Evolutionary conservation across 2,797 vertebrate species (phyloP).

Genomic region (Gobio occitaniae): DNA sequence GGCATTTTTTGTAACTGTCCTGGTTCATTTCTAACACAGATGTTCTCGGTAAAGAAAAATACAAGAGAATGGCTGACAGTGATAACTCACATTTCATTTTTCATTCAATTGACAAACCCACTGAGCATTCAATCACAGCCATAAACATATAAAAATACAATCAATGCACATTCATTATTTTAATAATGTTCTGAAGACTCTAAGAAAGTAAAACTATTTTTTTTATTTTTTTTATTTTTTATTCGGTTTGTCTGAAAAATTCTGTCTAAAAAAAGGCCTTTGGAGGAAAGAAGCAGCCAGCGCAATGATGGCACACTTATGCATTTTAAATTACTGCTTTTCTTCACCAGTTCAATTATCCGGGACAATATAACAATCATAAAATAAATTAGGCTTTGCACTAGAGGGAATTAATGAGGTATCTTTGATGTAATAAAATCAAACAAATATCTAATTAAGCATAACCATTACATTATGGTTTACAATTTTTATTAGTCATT

Average conservation of each 20-base stretch:
- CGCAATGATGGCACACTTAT: slow-evolving; percentile 26
- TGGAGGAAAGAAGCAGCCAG: slow-evolving; percentile 28
- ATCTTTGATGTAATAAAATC: slow-evolving; percentile 47
- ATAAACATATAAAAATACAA: slow-evolving; percentile 42
- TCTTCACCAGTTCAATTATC: slow-evolving; percentile 52
- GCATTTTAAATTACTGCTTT: slow-evolving; percentile 53
- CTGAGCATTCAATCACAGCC: slow-evolving; percentile 12
- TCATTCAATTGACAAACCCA: slow-evolving; percentile 9
- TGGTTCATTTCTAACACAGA: not conserved
- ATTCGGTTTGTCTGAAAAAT: not conserved
- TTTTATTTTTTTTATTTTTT: too few species aligned
- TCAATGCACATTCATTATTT: slow-evolving; percentile 20
- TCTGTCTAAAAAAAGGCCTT: slow-evolving; percentile 5
- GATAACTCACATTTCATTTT: slow-evolving; percentile 12
- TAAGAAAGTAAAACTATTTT: too few species aligned
- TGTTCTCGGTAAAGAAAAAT: not conserved
- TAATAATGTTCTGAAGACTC: slow-evolving; percentile 1
- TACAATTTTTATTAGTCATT: slow-evolving; percentile 38
- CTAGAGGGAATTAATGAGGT: slow-evolving; percentile 45
- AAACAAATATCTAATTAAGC: slow-evolving; percentile 52
- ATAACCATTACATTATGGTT: slow-evolving; percentile 34
- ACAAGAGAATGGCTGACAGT: not conserved
- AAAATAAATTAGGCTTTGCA: slow-evolving; percentile 39
- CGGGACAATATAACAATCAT: slow-evolving; percentile 41
- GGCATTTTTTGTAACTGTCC: not conserved